Evolutionary conservation across 2,797 vertebrate species (phyloP).

Genomic region (Lagorchestes hirsutus): DNA sequence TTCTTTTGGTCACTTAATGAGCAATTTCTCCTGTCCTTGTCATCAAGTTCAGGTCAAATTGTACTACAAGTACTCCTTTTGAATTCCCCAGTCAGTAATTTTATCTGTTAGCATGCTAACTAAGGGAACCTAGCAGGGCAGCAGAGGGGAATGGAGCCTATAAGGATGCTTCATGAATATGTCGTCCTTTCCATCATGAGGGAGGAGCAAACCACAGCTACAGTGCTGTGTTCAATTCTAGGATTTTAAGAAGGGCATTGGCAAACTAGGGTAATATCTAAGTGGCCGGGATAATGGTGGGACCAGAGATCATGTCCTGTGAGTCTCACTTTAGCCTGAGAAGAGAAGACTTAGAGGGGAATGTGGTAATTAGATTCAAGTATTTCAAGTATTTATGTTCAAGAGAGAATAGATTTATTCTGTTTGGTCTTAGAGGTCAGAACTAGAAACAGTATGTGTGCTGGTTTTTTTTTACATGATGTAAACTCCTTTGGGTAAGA

Average conservation of each 20-base stretch:
- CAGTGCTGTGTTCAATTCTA: neutral
- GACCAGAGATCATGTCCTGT: neutral
- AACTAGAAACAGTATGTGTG: neutral
- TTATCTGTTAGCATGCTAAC: neutral
- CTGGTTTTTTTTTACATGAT: neutral
- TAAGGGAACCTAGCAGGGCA: neutral
- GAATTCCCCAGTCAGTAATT: neutral
- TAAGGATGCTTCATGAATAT: neutral
- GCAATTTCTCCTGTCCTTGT: neutral
- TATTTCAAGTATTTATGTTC: neutral
- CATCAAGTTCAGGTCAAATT: neutral
- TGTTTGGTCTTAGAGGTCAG: neutral
- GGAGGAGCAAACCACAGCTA: neutral
- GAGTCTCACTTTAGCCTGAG: neutral
- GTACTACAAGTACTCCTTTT: neutral
- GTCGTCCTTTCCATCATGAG: neutral
- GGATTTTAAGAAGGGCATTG: neutral
- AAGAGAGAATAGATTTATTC: neutral
- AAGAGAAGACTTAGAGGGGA: neutral
- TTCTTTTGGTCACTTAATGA: neutral
- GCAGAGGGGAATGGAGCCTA: neutral
- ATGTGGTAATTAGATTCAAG: neutral
- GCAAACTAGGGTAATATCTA: neutral
- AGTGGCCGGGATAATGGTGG: neutral
- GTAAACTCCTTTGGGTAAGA: neutral